A percentile compares a stretch with the other conserved stretches of the same genome.
These are phyloP conservation scores for Drosophila elegans DNA, from an alignment of 1,140 invertebrate species.

Conservation along the genomic window DNA sequence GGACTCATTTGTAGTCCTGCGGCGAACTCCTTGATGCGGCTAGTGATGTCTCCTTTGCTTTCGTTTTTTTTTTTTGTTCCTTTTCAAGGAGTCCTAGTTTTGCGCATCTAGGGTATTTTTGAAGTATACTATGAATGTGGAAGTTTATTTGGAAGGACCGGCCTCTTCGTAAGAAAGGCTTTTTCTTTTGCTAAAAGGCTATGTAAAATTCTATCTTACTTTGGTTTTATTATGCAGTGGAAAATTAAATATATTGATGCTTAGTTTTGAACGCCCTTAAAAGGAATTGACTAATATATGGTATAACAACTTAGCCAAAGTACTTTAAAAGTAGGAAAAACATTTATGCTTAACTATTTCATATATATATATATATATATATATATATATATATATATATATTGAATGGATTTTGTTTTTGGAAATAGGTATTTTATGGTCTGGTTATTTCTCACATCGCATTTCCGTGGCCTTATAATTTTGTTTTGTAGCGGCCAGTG, in stretches of 20 bases:
- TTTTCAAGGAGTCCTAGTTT: background rate
- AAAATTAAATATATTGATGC: no score
- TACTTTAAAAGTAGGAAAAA: no score
- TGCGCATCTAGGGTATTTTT: background rate
- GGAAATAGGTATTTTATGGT: background rate
- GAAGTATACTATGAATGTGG: background rate
- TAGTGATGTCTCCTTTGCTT: background rate
- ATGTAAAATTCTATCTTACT: no score
- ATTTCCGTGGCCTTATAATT: background rate
- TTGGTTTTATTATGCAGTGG: no score
- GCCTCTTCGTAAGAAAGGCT: no score
- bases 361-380: background rate
- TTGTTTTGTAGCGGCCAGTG: slow-evolving; percentile 30
- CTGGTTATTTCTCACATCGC: background rate
- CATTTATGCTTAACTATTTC: no score
- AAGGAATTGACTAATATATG: no score
- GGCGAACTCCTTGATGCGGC: slow-evolving; percentile 19
- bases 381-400: background rate
- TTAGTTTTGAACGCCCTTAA: no score
- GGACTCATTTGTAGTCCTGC: slow-evolving; percentile 40
- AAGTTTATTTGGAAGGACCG: background rate
- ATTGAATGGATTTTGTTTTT: background rate
- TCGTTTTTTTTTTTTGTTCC: slow-evolving; percentile 2
- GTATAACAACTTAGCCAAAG: no score
- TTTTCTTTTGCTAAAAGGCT: no score